A percentile compares a stretch with the other conserved stretches of the same genome.
Conservation (phyloP, 2,797 vertebrate species). For the Centroberyx gerrardi region DNA sequence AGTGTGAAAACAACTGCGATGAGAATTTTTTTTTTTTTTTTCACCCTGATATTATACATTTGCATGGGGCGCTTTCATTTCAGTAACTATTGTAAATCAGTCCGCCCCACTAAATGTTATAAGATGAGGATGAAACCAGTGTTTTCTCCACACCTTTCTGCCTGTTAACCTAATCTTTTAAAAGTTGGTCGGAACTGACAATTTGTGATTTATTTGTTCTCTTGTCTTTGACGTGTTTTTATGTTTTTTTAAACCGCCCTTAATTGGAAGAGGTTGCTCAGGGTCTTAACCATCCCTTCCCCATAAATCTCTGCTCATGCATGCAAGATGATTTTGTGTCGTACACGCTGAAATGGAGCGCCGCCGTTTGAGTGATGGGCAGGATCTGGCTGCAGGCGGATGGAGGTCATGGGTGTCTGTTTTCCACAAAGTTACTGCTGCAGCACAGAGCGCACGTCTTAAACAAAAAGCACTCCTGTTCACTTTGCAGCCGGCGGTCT, state of each 20-base stretch:
- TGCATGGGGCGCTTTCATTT: slow-evolving; percentile 54
- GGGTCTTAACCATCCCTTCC: slow-evolving; percentile 36
- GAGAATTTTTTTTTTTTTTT: neutral
- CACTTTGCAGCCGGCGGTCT: slow-evolving; percentile 9
- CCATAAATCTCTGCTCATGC: slow-evolving; percentile 7
- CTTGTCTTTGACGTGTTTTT: slow-evolving; percentile 38
- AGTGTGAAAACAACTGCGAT: neutral
- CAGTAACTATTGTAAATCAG: slow-evolving; percentile 29
- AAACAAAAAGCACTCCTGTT: slow-evolving; percentile 23
- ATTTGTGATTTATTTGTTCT: slow-evolving; percentile 36
- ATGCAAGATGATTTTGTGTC: slow-evolving; percentile 9
- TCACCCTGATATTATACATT: slow-evolving; percentile 17
- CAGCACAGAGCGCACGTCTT: slow-evolving; percentile 50
- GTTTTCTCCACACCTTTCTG: slow-evolving; percentile 20
- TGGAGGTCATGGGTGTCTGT: slow-evolving; percentile 54
- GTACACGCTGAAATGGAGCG: slow-evolving; percentile 19
- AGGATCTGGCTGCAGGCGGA: slow-evolving; percentile 53
- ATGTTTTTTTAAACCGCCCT: slow-evolving; percentile 1
- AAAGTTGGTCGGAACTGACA: slow-evolving; percentile 34
- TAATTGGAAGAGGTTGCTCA: slow-evolving; percentile 54
- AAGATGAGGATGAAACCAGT: slow-evolving; percentile 22
- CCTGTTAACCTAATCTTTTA: slow-evolving; percentile 10
- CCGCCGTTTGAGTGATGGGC: slow-evolving; percentile 43
- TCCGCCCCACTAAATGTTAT: neutral
- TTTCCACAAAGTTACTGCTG: slow-evolving; percentile 34